Evolutionary conservation across 2,888 invertebrate species (phyloP).

Genomic region (Yponomeuta malinellus): DNA sequence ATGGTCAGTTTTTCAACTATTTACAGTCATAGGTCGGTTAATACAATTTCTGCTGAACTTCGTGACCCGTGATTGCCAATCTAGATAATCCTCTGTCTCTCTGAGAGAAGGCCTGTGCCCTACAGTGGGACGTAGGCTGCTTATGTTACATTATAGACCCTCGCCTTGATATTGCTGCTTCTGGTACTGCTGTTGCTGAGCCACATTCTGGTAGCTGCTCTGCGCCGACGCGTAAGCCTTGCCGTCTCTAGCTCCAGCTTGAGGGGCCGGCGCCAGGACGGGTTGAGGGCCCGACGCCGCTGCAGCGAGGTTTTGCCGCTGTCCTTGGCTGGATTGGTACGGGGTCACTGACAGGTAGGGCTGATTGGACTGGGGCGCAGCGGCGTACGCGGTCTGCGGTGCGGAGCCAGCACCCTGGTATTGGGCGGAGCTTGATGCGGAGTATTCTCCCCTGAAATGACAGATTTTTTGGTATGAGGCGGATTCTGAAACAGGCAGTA

Average conservation of each 20-base stretch:
- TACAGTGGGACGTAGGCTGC: too few species aligned
- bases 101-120: too few species aligned
- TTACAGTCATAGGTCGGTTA: too few species aligned
- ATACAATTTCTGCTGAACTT: too few species aligned
- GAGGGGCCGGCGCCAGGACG: not conserved
- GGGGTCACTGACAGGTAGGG: not conserved
- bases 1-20: too few species aligned
- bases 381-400: not conserved
- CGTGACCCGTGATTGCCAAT: too few species aligned
- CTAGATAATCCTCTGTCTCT: too few species aligned
- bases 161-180: not conserved
- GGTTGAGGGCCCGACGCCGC: not conserved
- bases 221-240: constrained; percentile 8
- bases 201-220: not conserved
- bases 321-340: not conserved
- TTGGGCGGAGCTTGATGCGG: not conserved
- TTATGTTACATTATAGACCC: not conserved
- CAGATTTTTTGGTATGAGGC: not conserved
- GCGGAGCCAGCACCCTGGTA: constrained; percentile 17
- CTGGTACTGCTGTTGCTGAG: not conserved
- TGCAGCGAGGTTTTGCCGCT: not conserved
- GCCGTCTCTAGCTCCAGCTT: not conserved
- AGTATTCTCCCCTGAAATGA: constrained; percentile 14
- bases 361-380: constrained; percentile 9
- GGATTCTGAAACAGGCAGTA: not conserved